These are phyloP conservation scores for Dynastes hyllus DNA, from an alignment of 2,888 invertebrate genomes.

Conservation along the genomic window DNA sequence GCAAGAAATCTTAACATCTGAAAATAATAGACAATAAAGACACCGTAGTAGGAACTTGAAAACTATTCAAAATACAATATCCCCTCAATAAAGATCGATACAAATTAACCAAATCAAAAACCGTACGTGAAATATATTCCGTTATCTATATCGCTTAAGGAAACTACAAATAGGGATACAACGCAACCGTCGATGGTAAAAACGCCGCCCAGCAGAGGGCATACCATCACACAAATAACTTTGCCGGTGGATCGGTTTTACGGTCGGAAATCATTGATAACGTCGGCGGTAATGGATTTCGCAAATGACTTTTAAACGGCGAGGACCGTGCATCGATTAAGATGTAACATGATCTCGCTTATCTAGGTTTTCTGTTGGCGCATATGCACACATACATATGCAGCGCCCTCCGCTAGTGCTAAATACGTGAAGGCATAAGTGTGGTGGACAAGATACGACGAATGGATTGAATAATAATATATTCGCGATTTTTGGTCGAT, in stretches of 20 bases:
- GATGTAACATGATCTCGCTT: conserved; percentile 16
- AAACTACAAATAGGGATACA: no score
- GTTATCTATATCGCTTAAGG: no score
- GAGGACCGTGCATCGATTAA: conserved; percentile 11
- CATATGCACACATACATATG: background rate
- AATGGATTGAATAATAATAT: background rate
- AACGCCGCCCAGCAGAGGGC: background rate
- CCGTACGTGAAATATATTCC: no score
- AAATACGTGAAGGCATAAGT: no score
- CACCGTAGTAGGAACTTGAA: no score
- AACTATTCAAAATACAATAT: no score
- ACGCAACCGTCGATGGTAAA: no score
- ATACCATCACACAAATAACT: background rate
- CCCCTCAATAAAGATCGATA: no score
- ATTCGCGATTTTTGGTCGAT: background rate
- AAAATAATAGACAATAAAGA: no score
- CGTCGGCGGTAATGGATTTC: conserved; percentile 15
- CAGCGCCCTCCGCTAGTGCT: background rate
- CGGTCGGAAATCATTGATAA: conserved; percentile 12
- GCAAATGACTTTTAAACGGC: conserved; percentile 20
- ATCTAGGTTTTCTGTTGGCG: conserved; percentile 4
- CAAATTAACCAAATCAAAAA: no score
- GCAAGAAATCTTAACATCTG: no score
- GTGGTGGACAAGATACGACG: background rate
- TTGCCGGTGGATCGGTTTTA: background rate